Evolutionary conservation across 2,797 vertebrate genomes (phyloP).

Genomic region (Artibeus jamaicensis): DNA sequence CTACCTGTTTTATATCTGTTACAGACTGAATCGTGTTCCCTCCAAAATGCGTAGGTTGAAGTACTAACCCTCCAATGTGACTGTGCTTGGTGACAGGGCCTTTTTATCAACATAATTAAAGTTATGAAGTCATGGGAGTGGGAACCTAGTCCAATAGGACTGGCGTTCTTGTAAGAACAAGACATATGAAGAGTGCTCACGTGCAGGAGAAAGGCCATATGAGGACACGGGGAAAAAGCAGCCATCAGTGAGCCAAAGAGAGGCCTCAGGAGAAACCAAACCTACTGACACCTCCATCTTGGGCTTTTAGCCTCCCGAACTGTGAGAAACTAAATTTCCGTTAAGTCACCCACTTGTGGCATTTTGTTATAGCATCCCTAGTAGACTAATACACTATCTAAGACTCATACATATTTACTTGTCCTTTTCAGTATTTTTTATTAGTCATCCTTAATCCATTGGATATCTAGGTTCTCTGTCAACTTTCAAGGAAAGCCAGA

Average conservation of each 20-base stretch:
- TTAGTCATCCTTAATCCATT: slow-evolving; percentile 3
- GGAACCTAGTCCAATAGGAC: background rate
- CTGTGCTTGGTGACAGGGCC: background rate
- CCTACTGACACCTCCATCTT: background rate
- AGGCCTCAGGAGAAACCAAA: background rate
- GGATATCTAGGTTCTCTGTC: background rate
- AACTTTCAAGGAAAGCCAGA: background rate
- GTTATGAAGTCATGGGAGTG: background rate
- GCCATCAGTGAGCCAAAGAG: background rate
- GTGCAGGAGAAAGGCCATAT: background rate
- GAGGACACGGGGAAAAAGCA: background rate
- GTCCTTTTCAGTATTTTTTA: background rate
- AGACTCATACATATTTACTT: background rate
- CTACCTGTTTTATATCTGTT: background rate
- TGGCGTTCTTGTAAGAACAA: background rate
- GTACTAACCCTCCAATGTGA: background rate
- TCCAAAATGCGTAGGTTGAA: background rate
- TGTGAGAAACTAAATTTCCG: background rate
- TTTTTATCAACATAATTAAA: background rate
- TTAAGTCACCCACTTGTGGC: background rate
- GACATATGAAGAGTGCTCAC: background rate
- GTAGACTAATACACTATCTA: background rate
- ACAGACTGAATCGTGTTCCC: background rate
- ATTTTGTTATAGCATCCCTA: background rate
- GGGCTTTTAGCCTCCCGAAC: background rate